Base-by-base conservation (phyloP, 2,888 invertebrate genomes). In the Hirtodrosophila cameraria region DNA sequence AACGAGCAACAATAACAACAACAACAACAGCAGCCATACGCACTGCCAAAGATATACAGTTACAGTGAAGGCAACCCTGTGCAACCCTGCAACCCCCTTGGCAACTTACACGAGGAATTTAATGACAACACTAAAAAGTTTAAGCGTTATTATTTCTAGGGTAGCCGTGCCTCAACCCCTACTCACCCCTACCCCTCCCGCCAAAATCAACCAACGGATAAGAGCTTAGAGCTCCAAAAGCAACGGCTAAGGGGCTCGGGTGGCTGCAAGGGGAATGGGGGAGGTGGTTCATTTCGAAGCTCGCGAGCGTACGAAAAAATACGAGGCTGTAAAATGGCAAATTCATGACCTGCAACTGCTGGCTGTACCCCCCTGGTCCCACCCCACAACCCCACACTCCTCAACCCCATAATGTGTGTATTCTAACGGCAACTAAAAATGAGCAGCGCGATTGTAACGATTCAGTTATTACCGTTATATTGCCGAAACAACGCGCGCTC, bases 61-160 rank as follows among this genome's bases (percentile, higher is more conserved):
- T 18, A 46, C 25, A 31, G 31, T 35, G 46, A 42, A 23, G 28
- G 7, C 7, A 1, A 16, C 16, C n/a, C 43, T 39, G 33, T 18
- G 11, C 54, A 49, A 25, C 41, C 20, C 41, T 35, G 15, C 35
- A 39, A 38, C 48, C 59, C 35, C 52, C 54, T 64, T 66, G 69
- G 78, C 75, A 83, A 88, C 88, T 87, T 88, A 89, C 88, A 90
- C 89, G 88, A 89, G 83, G 90, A 89, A 89, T 89, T 90, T 90
- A 90, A 90, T 90, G 90, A 90, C 90, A 90, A 90, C 88, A 90
- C 90, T 90, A 90, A 90, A 90, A 90, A 90, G 90, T 90, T 90
- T 90, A 90, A 90, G 88, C 90, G 89, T 89, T 90, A 89, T 90
- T 90, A 90, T 90, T 90, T 88, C 88, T 90, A 89, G 90, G 89